Conservation (phyloP, 2,797 vertebrate species). For the Notolabrus celidotus region DNA sequence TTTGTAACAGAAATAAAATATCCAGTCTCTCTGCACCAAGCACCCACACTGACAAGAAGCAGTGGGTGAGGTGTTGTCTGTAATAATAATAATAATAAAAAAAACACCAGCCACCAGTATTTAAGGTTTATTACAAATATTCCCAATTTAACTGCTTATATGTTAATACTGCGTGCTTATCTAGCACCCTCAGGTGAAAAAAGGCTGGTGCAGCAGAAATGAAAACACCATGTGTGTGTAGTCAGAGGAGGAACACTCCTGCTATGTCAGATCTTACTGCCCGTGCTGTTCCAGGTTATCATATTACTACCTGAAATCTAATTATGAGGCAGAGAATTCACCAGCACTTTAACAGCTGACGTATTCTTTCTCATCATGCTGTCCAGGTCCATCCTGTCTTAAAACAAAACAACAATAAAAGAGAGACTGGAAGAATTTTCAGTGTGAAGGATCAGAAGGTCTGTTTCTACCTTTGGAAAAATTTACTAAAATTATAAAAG, state of each 20-base stretch:
- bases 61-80: slow-evolving; percentile 17
- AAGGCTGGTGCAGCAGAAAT: slow-evolving; percentile 39
- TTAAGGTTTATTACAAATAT: slow-evolving; percentile 34
- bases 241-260: slow-evolving; percentile 36
- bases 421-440: background rate
- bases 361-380: slow-evolving; percentile 17
- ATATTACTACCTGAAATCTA: slow-evolving; percentile 48
- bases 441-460: background rate
- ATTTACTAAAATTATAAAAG: slow-evolving; percentile 4
- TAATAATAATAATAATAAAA: slow-evolving; percentile 7
- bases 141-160: slow-evolving; percentile 32
- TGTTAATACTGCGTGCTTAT: slow-evolving; percentile 32
- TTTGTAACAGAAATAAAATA: slow-evolving; percentile 15
- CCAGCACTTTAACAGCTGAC: slow-evolving; percentile 31
- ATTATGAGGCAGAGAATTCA: slow-evolving; percentile 49
- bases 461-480: background rate
- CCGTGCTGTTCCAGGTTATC: slow-evolving; percentile 49
- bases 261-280: slow-evolving; percentile 43
- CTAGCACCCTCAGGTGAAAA: slow-evolving; percentile 29
- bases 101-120: slow-evolving; percentile 8
- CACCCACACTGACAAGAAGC: slow-evolving; percentile 19
- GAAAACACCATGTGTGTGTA: slow-evolving; percentile 44
- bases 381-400: slow-evolving; percentile 7
- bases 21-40: slow-evolving; percentile 25
- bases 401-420: slow-evolving; percentile 12